Evolutionary conservation across 2,113 vertebrate species (phyloP).

Genomic region (Lasiurus borealis): DNA sequence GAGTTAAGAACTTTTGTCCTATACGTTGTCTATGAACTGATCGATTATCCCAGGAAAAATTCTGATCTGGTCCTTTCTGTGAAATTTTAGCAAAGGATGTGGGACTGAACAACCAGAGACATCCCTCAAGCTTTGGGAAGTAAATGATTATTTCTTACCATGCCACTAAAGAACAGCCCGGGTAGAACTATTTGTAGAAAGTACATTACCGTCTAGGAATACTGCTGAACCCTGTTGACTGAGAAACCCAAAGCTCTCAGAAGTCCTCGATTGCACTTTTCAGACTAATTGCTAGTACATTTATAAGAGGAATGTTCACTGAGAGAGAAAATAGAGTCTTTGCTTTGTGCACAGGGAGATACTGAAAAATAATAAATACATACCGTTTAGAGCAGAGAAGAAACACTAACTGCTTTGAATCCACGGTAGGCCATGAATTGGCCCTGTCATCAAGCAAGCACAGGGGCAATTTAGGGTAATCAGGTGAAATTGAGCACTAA

Average conservation of each 20-base stretch:
- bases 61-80: neutral
- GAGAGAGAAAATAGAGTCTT: neutral
- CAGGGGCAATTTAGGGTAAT: neutral
- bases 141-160: neutral
- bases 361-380: neutral
- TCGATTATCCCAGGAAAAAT: neutral
- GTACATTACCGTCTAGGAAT: neutral
- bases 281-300: neutral
- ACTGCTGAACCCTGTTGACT: neutral
- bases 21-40: neutral
- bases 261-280: neutral
- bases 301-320: neutral
- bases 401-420: slow-evolving; percentile 16
- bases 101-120: neutral
- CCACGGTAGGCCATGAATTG: neutral
- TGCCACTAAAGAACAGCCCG: neutral
- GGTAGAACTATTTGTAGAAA: neutral
- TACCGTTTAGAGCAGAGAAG: neutral
- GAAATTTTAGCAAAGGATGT: neutral
- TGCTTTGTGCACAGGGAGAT: neutral
- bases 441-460: neutral
- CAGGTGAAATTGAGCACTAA: neutral
- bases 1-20: neutral
- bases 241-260: neutral
- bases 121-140: neutral